Conservation (phyloP, 2,888 invertebrate genomes). For the Ganaspis brasiliensis region DNA sequence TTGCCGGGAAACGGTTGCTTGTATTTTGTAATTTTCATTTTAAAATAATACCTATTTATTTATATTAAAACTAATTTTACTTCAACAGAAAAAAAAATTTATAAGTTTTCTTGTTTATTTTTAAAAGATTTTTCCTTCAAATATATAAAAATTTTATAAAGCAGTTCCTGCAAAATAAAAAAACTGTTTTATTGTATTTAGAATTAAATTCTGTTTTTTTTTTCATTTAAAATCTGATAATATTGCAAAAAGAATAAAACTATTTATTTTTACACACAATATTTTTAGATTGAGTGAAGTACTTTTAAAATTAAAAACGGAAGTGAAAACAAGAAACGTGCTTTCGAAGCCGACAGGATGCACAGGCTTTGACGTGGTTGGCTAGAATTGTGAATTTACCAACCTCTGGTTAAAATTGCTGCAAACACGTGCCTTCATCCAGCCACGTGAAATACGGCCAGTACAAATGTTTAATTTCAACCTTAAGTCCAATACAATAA, state of each 20-base stretch:
- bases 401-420: slow-evolving; percentile 39
- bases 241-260: not conserved
- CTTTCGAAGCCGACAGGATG: slow-evolving; percentile 5
- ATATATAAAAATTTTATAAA: no score
- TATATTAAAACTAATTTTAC: no score
- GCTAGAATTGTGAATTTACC: slow-evolving; percentile 18
- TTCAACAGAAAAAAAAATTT: no score
- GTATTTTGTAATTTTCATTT: no score
- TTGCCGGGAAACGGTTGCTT: no score
- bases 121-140: no score
- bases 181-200: no score
- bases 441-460: slow-evolving; percentile 3
- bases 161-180: no score
- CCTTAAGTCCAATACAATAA: slow-evolving; percentile 20
- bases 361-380: slow-evolving; percentile 9
- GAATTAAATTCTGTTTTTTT: no score
- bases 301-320: slow-evolving; percentile 12
- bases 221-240: no score
- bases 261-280: not conserved
- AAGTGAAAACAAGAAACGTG: slow-evolving; percentile 19
- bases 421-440: slow-evolving; percentile 40
- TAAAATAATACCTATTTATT: no score
- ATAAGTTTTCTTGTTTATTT: no score
- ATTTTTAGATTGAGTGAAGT: not conserved
- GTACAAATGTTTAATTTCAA: slow-evolving; percentile 4